Conservation (phyloP, 1,140 invertebrate genomes). For the Trinorchestia longiramus region DNA sequence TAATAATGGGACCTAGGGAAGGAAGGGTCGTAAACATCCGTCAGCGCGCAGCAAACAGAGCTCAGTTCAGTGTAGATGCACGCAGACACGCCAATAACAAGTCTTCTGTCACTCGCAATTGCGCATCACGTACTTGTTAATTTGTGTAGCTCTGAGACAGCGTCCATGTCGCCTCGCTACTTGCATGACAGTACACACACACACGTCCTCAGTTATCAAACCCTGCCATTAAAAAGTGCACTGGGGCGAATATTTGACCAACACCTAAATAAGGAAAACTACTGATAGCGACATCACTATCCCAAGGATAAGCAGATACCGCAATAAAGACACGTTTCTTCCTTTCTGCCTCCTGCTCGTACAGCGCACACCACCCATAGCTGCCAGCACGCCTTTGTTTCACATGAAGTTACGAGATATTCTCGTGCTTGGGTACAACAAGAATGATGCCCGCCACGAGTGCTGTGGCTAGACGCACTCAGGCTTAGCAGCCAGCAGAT, state of each 20-base stretch:
- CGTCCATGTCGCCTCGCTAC: too few relatives aligned
- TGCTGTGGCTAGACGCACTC: too few relatives aligned
- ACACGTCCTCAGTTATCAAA: not conserved
- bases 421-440: too few relatives aligned
- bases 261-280: not conserved
- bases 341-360: not conserved
- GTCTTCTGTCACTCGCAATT: not conserved
- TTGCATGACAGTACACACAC: not conserved
- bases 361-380: not conserved
- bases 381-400: too few relatives aligned
- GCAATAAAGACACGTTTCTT: not conserved
- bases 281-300: not conserved
- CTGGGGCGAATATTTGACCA: not conserved
- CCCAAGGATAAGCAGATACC: not conserved
- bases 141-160: not conserved
- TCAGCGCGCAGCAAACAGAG: not conserved
- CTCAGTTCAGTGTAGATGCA: not conserved
- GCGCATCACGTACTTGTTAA: not conserved
- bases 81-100: not conserved
- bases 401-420: too few relatives aligned
- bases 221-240: too few relatives aligned
- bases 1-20: not conserved
- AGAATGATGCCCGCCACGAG: too few relatives aligned
- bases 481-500: too few relatives aligned
- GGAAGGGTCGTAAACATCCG: not conserved